Base-by-base conservation (phyloP, 2,888 invertebrate species). In the Melanargia galathea region DNA sequence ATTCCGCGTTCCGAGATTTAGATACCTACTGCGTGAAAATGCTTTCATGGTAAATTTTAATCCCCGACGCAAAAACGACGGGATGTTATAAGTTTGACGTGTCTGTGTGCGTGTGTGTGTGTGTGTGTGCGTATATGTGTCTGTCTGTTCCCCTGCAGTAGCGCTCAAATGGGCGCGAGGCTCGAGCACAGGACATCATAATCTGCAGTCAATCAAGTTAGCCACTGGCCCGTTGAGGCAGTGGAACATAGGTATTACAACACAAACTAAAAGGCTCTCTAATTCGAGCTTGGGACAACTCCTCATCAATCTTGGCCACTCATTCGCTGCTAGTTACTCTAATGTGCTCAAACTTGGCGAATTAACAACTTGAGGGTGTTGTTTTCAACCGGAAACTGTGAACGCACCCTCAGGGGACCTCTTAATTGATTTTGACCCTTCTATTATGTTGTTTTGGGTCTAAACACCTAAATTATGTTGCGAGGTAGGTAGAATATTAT, bases 1-100 rank as follows among this genome's bases (percentile, higher is more conserved):
- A 72, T 73, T 70, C 72, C 68, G 38, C 59, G 54, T 43, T 38
- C 57, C 62, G 68, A 66, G 71, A 71, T 73, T 71, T 66, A 70
- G 68, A n/a, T n/a, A n/a, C n/a, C 58, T 56, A 13, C n/a, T 30
- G 33, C 52, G 35, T 33, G 35, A 55, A 57, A 65, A 67, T 65
- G 63, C 70, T 63, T 63, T 61, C 46, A 45, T 54, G 22, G 38
- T 24, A 24, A 30, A n/a, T n/a, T n/a, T n/a, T n/a, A n/a, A n/a
- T n/a, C n/a, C n/a, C n/a, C n/a, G n/a, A n/a, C n/a, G n/a, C n/a
- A n/a, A n/a, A n/a, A n/a, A n/a, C n/a, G n/a, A n/a, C n/a, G n/a
- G n/a, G n/a, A n/a, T n/a, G n/a, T n/a, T n/a, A n/a, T n/a, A n/a
- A n/a, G n/a, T n/a, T n/a, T n/a, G n/a, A n/a, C n/a, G n/a, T n/a